phyloP scores from a whole-genome alignment of 2,113 vertebrate species.

The Rhipidura dahli region DNA sequence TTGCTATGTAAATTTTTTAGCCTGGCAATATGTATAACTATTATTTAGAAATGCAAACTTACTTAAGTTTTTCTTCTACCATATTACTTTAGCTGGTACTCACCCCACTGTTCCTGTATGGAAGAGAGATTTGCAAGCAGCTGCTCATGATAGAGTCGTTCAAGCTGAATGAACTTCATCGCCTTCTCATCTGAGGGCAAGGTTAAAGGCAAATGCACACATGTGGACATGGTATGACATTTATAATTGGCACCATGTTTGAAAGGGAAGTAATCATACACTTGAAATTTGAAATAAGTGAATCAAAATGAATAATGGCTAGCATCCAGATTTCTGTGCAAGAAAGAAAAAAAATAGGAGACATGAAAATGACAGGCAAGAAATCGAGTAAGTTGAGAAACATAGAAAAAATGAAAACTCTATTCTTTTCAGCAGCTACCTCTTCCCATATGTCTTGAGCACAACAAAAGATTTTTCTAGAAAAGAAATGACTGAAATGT shows the following conservation, averaged over 20 bases:
- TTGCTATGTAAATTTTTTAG: neutral
- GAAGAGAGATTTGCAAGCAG: slow-evolving; percentile 88
- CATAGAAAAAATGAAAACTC: neutral
- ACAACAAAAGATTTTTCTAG: neutral
- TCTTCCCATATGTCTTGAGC: neutral
- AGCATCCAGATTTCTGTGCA: neutral
- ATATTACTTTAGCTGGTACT: slow-evolving; percentile 23
- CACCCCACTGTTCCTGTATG: slow-evolving; percentile 93
- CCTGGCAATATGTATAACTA: neutral
- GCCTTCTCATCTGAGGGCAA: slow-evolving; percentile 86
- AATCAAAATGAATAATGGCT: neutral
- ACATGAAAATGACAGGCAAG: neutral
- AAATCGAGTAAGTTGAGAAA: neutral
- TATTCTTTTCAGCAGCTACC: neutral
- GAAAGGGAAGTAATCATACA: neutral
- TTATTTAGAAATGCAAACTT: neutral
- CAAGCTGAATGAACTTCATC: slow-evolving; percentile 90
- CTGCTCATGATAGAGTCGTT: slow-evolving; percentile 90
- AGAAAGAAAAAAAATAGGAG: neutral
- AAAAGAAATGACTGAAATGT: neutral
- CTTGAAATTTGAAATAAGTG: neutral
- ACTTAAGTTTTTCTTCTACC: neutral
- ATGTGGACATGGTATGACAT: neutral
- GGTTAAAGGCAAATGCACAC: slow-evolving; percentile 73
- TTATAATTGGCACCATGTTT: neutral